Base-by-base conservation (phyloP, 1,140 invertebrate genomes). In the Caenorhabditis latens region DNA sequence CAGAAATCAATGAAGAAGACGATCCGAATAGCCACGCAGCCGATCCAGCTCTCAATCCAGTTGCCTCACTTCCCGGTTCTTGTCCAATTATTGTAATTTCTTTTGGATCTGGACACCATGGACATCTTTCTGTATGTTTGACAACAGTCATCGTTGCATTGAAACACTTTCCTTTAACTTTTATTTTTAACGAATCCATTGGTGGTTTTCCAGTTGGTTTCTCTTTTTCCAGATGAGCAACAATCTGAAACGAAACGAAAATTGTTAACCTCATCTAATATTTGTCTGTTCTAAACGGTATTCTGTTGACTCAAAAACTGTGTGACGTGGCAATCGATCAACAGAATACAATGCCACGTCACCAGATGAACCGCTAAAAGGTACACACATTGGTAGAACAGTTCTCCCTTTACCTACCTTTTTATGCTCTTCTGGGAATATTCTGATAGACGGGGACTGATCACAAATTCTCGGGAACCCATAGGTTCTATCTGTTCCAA, bases 381-480 rank as follows among this genome's bases (percentile, higher is more conserved):
- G 65, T 43, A 57, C 6, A 82, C 11, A 63, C 21, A 58, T 16
- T 13, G 9, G 16, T 53, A 16, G n/a, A 58, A 58, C 19, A 58
- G 55, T 16, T n/a, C 14, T 2, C 40, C 24, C n/a, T 67, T 32
- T 13, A 40, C 61, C 11, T 40, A 79, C 71, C 46, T 79, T 79
- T 79, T 79, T 79, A 32, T 79, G 43, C 11, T 67, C 55, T 48
- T 85, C 88, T 50, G 86, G 57, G 63, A 90, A 88, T 8, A 88
- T 46, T 32, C 84, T 82, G 16, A 71, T 65, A 5, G 87, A 67
- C 16, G 89, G 53, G 11, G 89, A 88, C 32, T 85, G 84, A 84
- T 90, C 89, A 65, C 89, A 90, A n/a, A 90, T 87, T 55, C 89
- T 24, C 14, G 89, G 89, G 79, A 90, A 90, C 13, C 84, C 84